These are phyloP conservation scores for Machimus rusticus DNA, from an alignment of 2,888 invertebrate genomes.

Conservation along the genomic window DNA sequence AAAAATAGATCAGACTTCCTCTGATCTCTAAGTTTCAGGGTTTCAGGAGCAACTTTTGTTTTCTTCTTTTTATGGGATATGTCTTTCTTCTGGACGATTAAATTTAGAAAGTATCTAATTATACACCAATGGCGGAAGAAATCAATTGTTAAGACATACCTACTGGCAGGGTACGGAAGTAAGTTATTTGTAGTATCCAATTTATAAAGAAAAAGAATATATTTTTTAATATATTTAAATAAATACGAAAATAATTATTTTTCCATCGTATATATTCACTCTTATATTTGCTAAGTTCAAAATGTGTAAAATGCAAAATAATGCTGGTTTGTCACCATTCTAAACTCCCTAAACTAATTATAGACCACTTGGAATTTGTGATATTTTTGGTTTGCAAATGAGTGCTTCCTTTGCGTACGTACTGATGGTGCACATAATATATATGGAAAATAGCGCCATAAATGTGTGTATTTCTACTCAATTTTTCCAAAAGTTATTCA, in stretches of 20 bases:
- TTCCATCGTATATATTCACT: background rate
- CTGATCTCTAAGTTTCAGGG: conserved; percentile 3
- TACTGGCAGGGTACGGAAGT: background rate
- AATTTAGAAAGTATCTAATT: conserved; percentile 9
- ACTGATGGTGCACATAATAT: background rate
- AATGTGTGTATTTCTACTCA: background rate
- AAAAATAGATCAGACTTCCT: conserved; percentile 14
- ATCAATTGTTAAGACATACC: background rate
- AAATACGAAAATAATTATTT: background rate
- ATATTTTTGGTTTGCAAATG: background rate
- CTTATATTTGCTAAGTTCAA: background rate
- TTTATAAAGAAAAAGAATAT: background rate
- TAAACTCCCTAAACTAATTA: background rate
- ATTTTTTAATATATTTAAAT: background rate
- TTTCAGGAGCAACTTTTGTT: background rate
- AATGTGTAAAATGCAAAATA: background rate
- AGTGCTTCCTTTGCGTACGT: background rate
- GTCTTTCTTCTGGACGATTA: conserved; percentile 12
- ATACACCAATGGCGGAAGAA: background rate
- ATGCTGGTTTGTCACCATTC: background rate
- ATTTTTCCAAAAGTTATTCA: background rate
- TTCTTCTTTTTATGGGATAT: conserved; percentile 17
- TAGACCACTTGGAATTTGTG: background rate
- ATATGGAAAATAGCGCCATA: background rate
- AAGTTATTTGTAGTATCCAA: background rate